Percentiles rank a stretch among this genome's conserved stretches.
Evolutionary conservation across 2,888 invertebrate species (phyloP).

Genomic region (Calameuta filiformis): DNA sequence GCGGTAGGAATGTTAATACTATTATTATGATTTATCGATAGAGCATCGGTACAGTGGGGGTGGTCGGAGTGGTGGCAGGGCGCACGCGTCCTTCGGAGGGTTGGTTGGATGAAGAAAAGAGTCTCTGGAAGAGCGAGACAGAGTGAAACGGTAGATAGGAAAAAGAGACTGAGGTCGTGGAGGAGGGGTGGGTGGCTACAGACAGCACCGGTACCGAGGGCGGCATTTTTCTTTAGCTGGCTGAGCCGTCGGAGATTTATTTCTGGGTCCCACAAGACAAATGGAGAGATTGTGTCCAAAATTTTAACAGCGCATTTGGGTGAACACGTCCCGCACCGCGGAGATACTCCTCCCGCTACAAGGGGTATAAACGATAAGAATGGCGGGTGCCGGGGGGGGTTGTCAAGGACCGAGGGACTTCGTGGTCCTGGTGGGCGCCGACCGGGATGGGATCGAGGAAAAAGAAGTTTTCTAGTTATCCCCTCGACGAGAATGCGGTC

Average conservation of each 20-base stretch:
- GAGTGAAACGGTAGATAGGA: constrained; percentile 28
- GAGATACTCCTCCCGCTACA: constrained; percentile 65
- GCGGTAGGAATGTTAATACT: constrained; percentile 62
- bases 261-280: constrained; percentile 80
- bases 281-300: constrained; percentile 84
- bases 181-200: constrained; percentile 40
- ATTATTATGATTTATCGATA: constrained; percentile 62
- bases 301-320: constrained; percentile 81
- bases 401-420: constrained; percentile 22
- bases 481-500: constrained; percentile 45
- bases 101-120: constrained; percentile 50
- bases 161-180: constrained; percentile 18
- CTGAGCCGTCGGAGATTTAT: constrained; percentile 73
- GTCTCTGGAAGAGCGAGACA: constrained; percentile 31
- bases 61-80: constrained; percentile 25
- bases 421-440: constrained; percentile 1
- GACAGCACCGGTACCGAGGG: constrained; percentile 64
- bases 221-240: constrained; percentile 71
- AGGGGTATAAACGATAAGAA: constrained; percentile 39
- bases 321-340: constrained; percentile 63
- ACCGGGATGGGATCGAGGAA: constrained; percentile 35
- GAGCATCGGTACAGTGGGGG: constrained; percentile 47
- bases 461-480: constrained; percentile 65
- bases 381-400: constrained; percentile 21
- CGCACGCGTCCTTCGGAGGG: constrained; percentile 29